A percentile compares a stretch with the other conserved stretches of the same genome.
Conservation (phyloP, 2,888 invertebrate species). For the Xestia ashworthii region DNA sequence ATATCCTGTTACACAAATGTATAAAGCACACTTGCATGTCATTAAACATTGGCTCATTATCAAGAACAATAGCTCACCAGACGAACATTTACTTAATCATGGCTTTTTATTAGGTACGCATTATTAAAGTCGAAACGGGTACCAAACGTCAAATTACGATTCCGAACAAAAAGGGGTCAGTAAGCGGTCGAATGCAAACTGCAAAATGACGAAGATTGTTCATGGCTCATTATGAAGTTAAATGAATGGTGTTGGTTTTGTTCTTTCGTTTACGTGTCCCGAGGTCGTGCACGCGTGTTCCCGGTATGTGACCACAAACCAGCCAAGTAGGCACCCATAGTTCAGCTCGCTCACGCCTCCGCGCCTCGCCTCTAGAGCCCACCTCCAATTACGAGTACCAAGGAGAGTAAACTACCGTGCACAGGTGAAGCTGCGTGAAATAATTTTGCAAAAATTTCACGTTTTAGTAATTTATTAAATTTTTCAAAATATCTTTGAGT, state of each 20-base stretch:
- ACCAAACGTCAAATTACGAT: constrained; percentile 83
- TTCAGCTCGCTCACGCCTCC: constrained; percentile 57
- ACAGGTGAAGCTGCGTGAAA: constrained; percentile 35
- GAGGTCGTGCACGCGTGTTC: constrained; percentile 73
- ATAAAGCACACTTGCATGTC: constrained; percentile 74
- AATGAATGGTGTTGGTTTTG: constrained; percentile 84
- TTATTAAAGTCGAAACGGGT: constrained; percentile 83
- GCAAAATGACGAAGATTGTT: constrained; percentile 87
- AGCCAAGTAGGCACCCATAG: constrained; percentile 58
- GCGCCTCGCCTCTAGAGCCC: constrained; percentile 56
- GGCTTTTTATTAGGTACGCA: constrained; percentile 81
- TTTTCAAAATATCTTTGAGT: neutral
- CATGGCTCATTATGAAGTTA: constrained; percentile 88
- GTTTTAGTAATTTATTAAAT: no score
- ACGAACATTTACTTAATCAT: constrained; percentile 85
- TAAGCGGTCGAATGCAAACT: constrained; percentile 80
- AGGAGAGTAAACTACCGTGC: constrained; percentile 53
- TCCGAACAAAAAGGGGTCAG: constrained; percentile 82
- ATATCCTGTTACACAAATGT: constrained; percentile 76
- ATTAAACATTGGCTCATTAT: constrained; percentile 79
- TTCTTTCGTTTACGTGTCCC: constrained; percentile 75
- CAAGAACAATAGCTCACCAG: constrained; percentile 83
- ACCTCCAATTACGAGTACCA: constrained; percentile 67
- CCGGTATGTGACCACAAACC: constrained; percentile 62
- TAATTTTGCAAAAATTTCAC: neutral